A percentile compares a stretch with the other conserved stretches of the same genome.
Evolutionary conservation across 2,797 vertebrate species (phyloP).

Genomic region (Sebastes minor): DNA sequence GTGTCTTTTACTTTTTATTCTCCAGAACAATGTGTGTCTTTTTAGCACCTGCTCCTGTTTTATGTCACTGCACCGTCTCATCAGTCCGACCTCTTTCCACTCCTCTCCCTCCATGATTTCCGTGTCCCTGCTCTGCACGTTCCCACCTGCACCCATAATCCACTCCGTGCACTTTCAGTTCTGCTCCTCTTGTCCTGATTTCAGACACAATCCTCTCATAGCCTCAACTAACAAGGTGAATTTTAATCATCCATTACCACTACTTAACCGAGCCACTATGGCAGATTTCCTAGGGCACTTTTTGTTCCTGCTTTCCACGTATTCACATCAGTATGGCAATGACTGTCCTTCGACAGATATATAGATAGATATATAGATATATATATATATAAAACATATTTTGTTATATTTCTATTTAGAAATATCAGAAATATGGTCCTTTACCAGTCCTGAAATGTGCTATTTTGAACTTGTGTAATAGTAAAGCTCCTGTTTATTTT

Average conservation of each 20-base stretch:
- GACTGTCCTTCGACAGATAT: neutral
- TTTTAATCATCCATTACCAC: conserved; percentile 71
- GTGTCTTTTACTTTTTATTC: neutral
- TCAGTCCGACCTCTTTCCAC: conserved; percentile 8
- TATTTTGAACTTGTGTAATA: neutral
- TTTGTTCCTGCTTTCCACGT: neutral
- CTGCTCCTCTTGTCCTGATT: conserved; percentile 60
- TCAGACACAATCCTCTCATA: conserved; percentile 64
- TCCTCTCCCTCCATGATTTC: neutral
- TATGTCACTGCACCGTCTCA: neutral
- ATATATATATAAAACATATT: neutral
- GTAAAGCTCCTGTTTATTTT: neutral
- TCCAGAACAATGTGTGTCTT: neutral
- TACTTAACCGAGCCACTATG: conserved; percentile 28
- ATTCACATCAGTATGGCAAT: neutral
- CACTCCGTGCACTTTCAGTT: conserved; percentile 30
- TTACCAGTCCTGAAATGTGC: neutral
- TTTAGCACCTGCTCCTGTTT: neutral
- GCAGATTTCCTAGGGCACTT: conserved; percentile 37
- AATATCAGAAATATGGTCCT: neutral
- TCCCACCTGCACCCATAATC: conserved; percentile 69
- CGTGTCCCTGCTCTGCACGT: conserved; percentile 53
- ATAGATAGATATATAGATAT: too few relatives aligned
- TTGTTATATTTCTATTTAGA: neutral
- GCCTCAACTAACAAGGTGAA: conserved; percentile 26